Base-by-base conservation (phyloP, 2,888 invertebrate genomes). In the Diaprepes abbreviatus region DNA sequence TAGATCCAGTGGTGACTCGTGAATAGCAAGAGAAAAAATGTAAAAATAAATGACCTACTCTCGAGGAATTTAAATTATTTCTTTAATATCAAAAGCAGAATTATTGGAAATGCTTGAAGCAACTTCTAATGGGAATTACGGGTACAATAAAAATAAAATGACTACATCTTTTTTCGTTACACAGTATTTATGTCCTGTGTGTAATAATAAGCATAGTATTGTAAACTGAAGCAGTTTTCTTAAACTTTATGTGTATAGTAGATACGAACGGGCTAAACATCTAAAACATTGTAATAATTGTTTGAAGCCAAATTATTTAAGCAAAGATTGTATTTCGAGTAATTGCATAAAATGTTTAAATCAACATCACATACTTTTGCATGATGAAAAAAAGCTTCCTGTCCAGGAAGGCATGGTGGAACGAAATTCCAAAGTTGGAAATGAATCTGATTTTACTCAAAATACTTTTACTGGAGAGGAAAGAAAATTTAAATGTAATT, bases 41-140 rank as follows among this genome's bases (percentile, higher is more conserved):
- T 17, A 17, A 48, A 19, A 48, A 16, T 48, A 19, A 48, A 4
- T 48, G 3, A 5, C 17, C 48, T 19, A 48, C 48, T 6, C 10
- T 48, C 2, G 48, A 48, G n/a, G 17, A 48, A 17, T 48, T 48
- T 48, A 50, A 50, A 21, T 2, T 1, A 7, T 50, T 50, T 50
- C 28, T 50, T 19, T 19, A 50, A n/a, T n/a, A 12, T 12, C 21
- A 24, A 50, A 50, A 28, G 43, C 43, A 7, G 43, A 43, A 12
- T 43, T 43, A 43, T 10, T 43, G 14, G 43, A 43, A 43, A 9
- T 14, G 6, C 43, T 43, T 6, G 43, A 43, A 43, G 16, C 43
- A 12, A 2, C 16, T 9, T 17, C 43, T 17, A 43, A 12, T 5
- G 43, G 19, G 10, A 43, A 43, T 4, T 9, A 33, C 9, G 4